Percentiles rank a stretch among this genome's conserved stretches.
These are phyloP conservation scores for Drosophila neutralis DNA, from an alignment of 2,888 invertebrate genomes.

Conservation along the genomic window DNA sequence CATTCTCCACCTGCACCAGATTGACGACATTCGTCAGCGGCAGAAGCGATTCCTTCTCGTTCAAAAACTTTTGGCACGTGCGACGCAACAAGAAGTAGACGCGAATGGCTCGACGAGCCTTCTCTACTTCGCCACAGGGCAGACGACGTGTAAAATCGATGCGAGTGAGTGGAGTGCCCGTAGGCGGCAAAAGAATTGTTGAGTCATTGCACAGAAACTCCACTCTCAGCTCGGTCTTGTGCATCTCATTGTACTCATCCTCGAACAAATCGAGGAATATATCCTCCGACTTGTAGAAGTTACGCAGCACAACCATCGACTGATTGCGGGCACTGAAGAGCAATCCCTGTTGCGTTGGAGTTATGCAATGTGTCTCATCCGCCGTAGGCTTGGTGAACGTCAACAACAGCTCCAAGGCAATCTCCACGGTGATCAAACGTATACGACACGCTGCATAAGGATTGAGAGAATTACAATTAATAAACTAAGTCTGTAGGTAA, in stretches of 20 bases:
- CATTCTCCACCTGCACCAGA: conserved; percentile 96
- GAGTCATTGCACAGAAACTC: conserved; percentile 99
- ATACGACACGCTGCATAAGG: conserved; percentile 90
- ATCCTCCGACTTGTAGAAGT: conserved; percentile 98
- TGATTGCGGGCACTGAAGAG: conserved; percentile 91
- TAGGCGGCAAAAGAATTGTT: conserved; percentile 96
- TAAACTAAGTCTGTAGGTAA: neutral
- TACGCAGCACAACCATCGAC: conserved; percentile 93
- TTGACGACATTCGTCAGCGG: conserved; percentile 95
- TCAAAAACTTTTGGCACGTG: conserved; percentile 91
- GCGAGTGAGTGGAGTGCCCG: conserved; percentile 97
- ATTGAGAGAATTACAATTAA: neutral
- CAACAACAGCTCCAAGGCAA: conserved; percentile 92
- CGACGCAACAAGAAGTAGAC: conserved; percentile 95
- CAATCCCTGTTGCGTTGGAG: conserved; percentile 86
- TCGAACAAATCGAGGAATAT: conserved; percentile 99
- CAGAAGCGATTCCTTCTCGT: conserved; percentile 93
- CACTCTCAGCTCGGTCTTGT: conserved; percentile 93
- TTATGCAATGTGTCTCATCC: conserved; percentile 79
- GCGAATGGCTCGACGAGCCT: conserved; percentile 94
- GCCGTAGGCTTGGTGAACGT: conserved; percentile 86
- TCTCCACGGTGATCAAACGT: conserved; percentile 95
- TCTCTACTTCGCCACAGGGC: conserved; percentile 97
- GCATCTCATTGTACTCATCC: conserved; percentile 98
- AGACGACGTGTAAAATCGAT: conserved; percentile 96